Evolutionary conservation across 1,140 invertebrate species (phyloP).

Genomic region (Anadara kagoshimensis): DNA sequence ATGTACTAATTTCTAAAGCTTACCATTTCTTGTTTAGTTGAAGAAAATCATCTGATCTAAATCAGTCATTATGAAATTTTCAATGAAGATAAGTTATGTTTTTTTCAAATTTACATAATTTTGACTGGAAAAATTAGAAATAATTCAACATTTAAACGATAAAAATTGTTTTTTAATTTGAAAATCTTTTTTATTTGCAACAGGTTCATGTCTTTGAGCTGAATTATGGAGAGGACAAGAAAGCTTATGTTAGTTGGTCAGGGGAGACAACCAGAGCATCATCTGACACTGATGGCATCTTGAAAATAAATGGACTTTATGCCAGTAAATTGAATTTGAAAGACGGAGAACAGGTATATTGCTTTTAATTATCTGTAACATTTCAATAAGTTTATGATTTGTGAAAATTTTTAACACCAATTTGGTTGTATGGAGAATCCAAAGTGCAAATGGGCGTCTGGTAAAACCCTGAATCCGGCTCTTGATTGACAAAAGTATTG

Average conservation of each 20-base stretch:
- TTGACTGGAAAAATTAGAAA: no score
- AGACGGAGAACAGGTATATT: constrained; percentile 29
- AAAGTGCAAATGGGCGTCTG: neutral
- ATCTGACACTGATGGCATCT: constrained; percentile 35
- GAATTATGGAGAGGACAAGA: constrained; percentile 14
- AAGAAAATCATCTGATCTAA: no score
- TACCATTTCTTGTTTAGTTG: no score
- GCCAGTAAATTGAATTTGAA: constrained; percentile 59
- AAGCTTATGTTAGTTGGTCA: constrained; percentile 36
- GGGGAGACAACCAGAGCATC: no score
- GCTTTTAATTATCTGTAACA: neutral
- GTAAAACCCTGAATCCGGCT: neutral
- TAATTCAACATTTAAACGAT: no score
- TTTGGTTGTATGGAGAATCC: neutral
- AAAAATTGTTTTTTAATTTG: no score
- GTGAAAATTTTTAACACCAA: neutral
- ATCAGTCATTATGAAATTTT: no score
- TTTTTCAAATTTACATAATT: no score
- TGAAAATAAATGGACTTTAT: constrained; percentile 63
- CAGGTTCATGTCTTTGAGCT: constrained; percentile 41
- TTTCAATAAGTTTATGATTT: neutral
- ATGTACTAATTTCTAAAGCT: no score
- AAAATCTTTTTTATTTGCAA: neutral
- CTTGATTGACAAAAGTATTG: neutral
- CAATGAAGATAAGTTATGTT: no score